Evolutionary conservation across 2,113 vertebrate species (phyloP).

Genomic region (Leptobrachium ailaonicum): DNA sequence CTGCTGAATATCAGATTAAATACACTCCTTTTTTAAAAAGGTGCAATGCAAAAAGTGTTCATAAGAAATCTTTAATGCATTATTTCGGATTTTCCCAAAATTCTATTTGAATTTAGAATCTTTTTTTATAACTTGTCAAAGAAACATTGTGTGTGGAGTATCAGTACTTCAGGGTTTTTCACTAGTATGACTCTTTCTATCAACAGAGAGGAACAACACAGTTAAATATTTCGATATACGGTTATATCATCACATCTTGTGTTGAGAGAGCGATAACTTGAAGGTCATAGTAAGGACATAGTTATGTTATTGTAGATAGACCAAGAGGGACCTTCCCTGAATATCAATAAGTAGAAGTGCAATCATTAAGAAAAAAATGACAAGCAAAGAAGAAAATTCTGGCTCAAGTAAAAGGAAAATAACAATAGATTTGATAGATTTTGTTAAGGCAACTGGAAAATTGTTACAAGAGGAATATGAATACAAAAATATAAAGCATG

Average conservation of each 20-base stretch:
- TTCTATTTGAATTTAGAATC: too few species aligned
- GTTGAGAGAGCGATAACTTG: conserved; percentile 35
- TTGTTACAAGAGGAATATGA: conserved; percentile 40
- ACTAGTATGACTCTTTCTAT: not conserved
- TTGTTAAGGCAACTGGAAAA: conserved; percentile 46
- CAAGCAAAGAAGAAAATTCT: conserved; percentile 42
- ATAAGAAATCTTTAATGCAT: too few species aligned
- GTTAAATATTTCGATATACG: conserved; percentile 5
- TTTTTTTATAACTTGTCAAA: too few species aligned
- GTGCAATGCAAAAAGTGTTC: too few species aligned
- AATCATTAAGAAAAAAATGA: conserved; percentile 32
- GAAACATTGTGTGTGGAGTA: too few species aligned
- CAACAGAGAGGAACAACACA: conserved; percentile 2
- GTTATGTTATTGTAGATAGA: conserved; percentile 51
- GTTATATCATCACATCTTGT: not conserved
- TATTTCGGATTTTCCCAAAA: too few species aligned
- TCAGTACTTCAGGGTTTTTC: too few species aligned
- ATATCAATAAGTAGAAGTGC: conserved; percentile 24
- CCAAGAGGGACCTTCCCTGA: conserved; percentile 13
- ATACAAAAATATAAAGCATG: conserved; percentile 43
- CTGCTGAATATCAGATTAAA: too few species aligned
- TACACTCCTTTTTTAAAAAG: too few species aligned
- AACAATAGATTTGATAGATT: conserved; percentile 27
- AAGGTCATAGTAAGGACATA: conserved; percentile 45
- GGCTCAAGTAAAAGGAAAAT: conserved; percentile 30